A percentile compares a stretch with the other conserved stretches of the same genome.
Evolutionary conservation across 2,113 vertebrate species (phyloP).

Genomic region (Columbina picui): DNA sequence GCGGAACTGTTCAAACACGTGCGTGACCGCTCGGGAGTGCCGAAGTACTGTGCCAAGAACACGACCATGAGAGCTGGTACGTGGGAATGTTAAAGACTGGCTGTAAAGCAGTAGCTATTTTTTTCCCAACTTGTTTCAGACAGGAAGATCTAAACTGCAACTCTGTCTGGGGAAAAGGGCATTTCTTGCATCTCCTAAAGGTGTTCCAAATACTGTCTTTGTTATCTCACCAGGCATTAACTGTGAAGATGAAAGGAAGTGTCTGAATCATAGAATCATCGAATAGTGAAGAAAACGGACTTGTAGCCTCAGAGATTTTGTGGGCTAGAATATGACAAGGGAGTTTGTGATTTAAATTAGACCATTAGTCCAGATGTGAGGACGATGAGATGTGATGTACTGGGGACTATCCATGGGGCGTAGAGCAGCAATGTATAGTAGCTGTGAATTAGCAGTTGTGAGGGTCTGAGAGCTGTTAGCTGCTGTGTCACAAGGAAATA

Average conservation of each 20-base stretch:
- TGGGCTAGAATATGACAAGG: neutral
- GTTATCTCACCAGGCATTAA: rapidly evolving
- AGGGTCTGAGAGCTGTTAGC: neutral
- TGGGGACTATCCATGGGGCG: neutral
- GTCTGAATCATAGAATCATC: neutral
- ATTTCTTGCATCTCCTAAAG: neutral
- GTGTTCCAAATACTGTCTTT: rapidly evolving
- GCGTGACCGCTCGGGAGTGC: rapidly evolving
- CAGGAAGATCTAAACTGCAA: too few species aligned
- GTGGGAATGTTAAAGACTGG: rapidly evolving
- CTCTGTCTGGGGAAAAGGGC: neutral
- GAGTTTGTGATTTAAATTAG: neutral
- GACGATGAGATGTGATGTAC: rapidly evolving
- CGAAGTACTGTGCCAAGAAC: rapidly evolving
- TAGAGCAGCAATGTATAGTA: neutral
- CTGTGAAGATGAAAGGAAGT: neutral
- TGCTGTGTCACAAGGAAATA: neutral
- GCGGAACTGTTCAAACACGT: rapidly evolving
- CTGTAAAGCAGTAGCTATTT: neutral
- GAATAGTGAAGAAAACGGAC: neutral
- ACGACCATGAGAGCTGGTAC: rapidly evolving
- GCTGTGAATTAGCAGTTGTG: neutral
- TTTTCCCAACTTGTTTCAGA: neutral
- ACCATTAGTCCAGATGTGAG: neutral
- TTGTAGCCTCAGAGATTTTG: neutral